A percentile compares a stretch with the other conserved stretches of the same genome.
phyloP scores from a whole-genome alignment of 1,140 invertebrate species.

The Papilio helenus region DNA sequence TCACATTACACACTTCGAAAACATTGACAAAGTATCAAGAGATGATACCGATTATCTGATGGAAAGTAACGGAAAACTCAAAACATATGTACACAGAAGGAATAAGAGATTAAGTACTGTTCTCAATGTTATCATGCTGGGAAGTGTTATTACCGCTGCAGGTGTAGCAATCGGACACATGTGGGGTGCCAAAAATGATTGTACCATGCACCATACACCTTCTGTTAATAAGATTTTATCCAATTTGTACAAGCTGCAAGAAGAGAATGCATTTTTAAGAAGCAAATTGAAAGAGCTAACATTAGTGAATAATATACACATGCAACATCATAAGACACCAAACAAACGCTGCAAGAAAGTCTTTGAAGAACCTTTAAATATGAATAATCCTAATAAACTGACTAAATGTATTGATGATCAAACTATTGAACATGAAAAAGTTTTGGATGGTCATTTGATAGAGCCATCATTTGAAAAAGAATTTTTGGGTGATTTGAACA shows the following conservation, averaged over 20 bases:
- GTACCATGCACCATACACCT: constrained; percentile 62
- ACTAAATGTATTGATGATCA: constrained; percentile 71
- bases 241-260: constrained; percentile 79
- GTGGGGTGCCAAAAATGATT: constrained; percentile 80
- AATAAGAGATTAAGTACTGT: constrained; percentile 79
- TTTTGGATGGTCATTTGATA: constrained; percentile 47
- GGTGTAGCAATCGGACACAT: constrained; percentile 79
- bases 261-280: constrained; percentile 78
- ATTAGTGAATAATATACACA: constrained; percentile 53
- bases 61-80: constrained; percentile 65
- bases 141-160: constrained; percentile 77
- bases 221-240: constrained; percentile 79
- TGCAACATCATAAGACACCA: constrained; percentile 57
- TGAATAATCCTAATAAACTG: constrained; percentile 59
- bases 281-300: constrained; percentile 74
- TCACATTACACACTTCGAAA: constrained; percentile 46
- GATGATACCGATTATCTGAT: constrained; percentile 62
- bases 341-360: constrained; percentile 69
- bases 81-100: constrained; percentile 79
- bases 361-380: constrained; percentile 72
- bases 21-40: constrained; percentile 51
- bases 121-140: constrained; percentile 77
- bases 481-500: constrained; percentile 63
- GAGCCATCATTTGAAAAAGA: constrained; percentile 65
- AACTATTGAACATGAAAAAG: constrained; percentile 49